A percentile compares a stretch with the other conserved stretches of the same genome.
Evolutionary conservation across 2,797 vertebrate genomes (phyloP).

Genomic region (Tapirus indicus): DNA sequence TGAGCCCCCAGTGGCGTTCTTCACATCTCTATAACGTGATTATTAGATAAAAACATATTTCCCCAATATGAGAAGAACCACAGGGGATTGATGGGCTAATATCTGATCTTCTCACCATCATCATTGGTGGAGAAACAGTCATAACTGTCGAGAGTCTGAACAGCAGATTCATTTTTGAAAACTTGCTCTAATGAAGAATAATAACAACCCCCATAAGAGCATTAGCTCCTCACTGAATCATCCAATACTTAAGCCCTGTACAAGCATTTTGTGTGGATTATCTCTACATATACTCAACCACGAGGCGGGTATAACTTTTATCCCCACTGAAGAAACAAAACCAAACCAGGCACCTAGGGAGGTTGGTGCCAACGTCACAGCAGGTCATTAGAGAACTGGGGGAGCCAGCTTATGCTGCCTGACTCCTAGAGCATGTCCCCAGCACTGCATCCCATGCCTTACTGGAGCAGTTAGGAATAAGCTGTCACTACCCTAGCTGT

Average conservation of each 20-base stretch:
- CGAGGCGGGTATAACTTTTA: background rate
- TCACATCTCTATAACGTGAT: background rate
- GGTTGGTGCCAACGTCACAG: background rate
- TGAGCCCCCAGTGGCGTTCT: no score
- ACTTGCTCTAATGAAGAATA: background rate
- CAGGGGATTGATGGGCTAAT: background rate
- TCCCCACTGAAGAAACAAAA: background rate
- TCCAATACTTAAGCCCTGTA: background rate
- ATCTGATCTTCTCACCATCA: no score
- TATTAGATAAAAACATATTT: background rate
- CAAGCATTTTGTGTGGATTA: background rate
- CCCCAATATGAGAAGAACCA: background rate
- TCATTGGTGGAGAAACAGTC: background rate
- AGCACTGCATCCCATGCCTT: rapidly evolving
- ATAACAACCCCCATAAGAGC: rapidly evolving
- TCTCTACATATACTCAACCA: background rate
- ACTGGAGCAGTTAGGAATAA: background rate
- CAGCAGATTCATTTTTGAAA: background rate
- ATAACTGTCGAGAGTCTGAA: background rate
- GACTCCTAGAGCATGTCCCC: background rate
- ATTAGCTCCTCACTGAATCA: no score
- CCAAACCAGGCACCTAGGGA: background rate
- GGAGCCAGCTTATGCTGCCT: background rate
- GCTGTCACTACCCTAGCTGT: rapidly evolving
- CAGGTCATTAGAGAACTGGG: rapidly evolving